These are phyloP conservation scores for Paradoxurus hermaphroditus DNA, from an alignment of 2,113 vertebrate genomes.

Conservation along the genomic window DNA sequence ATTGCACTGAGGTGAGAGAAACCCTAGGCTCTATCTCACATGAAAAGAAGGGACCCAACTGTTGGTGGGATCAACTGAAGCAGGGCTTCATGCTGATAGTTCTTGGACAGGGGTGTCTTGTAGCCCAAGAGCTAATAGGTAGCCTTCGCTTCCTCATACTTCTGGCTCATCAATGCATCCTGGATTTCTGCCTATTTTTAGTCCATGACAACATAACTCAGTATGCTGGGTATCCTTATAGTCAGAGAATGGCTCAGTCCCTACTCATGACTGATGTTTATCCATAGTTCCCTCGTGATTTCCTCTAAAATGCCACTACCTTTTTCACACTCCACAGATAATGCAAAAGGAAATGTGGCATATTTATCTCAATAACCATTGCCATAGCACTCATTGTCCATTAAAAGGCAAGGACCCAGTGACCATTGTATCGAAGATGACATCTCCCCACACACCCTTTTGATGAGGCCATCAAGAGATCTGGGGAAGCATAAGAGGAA, in stretches of 20 bases:
- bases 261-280: background rate
- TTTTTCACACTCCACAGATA: background rate
- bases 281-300: background rate
- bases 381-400: background rate
- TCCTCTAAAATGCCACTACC: too few species aligned
- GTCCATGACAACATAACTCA: background rate
- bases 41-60: background rate
- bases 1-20: background rate
- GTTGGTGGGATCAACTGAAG: background rate
- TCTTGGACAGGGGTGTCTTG: background rate
- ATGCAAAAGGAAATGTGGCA: background rate
- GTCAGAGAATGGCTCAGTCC: background rate
- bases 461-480: background rate
- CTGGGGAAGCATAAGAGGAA: background rate
- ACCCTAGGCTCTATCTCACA: background rate
- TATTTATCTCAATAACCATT: background rate
- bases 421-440: background rate
- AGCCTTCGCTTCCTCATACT: too few species aligned
- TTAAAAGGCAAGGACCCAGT: background rate
- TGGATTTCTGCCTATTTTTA: accelerated
- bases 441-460: background rate
- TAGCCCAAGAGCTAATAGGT: background rate
- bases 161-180: background rate
- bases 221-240: accelerated
- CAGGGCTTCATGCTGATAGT: background rate